These are phyloP conservation scores for Gobio occitaniae DNA, from an alignment of 2,797 vertebrate genomes.

Conservation along the genomic window DNA sequence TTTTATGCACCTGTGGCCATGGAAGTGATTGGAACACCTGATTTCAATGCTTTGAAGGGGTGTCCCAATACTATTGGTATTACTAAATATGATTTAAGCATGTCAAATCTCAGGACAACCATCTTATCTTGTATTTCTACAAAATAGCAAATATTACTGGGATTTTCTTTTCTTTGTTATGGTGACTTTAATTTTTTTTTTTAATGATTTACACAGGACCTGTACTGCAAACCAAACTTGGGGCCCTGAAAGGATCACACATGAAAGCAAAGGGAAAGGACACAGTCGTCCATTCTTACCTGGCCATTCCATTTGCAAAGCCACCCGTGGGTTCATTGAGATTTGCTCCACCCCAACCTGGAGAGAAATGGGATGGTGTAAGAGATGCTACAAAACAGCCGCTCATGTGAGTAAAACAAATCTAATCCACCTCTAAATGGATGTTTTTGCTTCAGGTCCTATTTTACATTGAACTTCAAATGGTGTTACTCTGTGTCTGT, in stretches of 20 bases:
- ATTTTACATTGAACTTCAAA: neutral
- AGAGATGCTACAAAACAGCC: slow-evolving; percentile 82
- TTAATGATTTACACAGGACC: slow-evolving; percentile 35
- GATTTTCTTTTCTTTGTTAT: too few relatives aligned
- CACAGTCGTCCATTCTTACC: slow-evolving; percentile 74
- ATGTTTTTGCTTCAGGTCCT: accelerated
- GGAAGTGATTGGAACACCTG: too few relatives aligned
- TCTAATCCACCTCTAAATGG: neutral
- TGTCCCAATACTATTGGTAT: too few relatives aligned
- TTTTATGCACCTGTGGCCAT: too few relatives aligned
- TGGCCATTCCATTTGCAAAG: slow-evolving; percentile 86
- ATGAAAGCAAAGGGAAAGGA: slow-evolving; percentile 74
- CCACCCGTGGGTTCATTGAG: slow-evolving; percentile 83
- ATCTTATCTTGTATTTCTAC: too few relatives aligned
- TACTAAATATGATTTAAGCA: too few relatives aligned
- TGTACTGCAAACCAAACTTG: slow-evolving; percentile 56
- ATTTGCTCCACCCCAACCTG: slow-evolving; percentile 77
- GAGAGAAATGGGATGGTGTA: slow-evolving; percentile 79
- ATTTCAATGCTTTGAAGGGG: too few relatives aligned
- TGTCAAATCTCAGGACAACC: too few relatives aligned
- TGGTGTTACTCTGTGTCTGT: slow-evolving; percentile 27
- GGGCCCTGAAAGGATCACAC: slow-evolving; percentile 71
- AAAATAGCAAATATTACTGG: neutral
- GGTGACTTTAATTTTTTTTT: neutral
- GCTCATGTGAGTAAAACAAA: slow-evolving; percentile 73